These are phyloP conservation scores for Drosophila austrosaltans DNA, from an alignment of 2,888 invertebrate genomes.

Conservation along the genomic window DNA sequence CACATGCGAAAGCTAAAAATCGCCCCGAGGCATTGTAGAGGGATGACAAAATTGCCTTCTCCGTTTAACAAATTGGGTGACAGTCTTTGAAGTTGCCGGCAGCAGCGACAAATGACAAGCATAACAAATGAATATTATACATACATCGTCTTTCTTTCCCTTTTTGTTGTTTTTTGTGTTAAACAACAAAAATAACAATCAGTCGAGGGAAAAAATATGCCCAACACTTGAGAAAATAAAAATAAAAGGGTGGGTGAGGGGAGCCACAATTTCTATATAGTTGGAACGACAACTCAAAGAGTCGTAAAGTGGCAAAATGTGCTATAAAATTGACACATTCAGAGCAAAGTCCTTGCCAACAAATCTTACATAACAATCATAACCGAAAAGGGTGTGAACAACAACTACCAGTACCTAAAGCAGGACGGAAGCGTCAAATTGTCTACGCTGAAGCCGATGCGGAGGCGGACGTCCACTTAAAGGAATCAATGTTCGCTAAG, in stretches of 20 bases:
- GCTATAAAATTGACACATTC: constrained; percentile 75
- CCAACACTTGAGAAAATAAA: constrained; percentile 73
- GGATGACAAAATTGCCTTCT: constrained; percentile 60
- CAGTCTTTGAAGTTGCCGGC: constrained; percentile 78
- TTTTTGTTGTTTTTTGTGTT: constrained; percentile 37
- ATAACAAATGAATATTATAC: constrained; percentile 81
- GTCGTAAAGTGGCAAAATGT: constrained; percentile 73
- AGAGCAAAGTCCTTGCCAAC: constrained; percentile 24
- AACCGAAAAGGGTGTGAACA: constrained; percentile 64
- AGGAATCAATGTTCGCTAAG: constrained; percentile 45
- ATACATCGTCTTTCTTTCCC: constrained; percentile 48
- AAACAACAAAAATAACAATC: constrained; percentile 54
- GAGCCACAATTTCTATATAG: constrained; percentile 22
- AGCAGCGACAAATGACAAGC: constrained; percentile 77
- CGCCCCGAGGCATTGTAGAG: constrained; percentile 32
- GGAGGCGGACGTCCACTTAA: constrained; percentile 41
- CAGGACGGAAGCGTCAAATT: constrained; percentile 81
- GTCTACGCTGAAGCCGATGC: constrained; percentile 70
- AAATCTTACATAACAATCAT: constrained; percentile 52
- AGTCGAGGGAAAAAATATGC: constrained; percentile 46
- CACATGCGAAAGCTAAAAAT: constrained; percentile 61
- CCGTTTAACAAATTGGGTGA: constrained; percentile 80
- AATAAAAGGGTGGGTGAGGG: constrained; percentile 19
- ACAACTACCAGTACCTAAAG: not conserved
- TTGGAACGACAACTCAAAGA: constrained; percentile 53